Evolutionary conservation across 2,888 invertebrate species (phyloP).

Genomic region (Coenonympha arcania): DNA sequence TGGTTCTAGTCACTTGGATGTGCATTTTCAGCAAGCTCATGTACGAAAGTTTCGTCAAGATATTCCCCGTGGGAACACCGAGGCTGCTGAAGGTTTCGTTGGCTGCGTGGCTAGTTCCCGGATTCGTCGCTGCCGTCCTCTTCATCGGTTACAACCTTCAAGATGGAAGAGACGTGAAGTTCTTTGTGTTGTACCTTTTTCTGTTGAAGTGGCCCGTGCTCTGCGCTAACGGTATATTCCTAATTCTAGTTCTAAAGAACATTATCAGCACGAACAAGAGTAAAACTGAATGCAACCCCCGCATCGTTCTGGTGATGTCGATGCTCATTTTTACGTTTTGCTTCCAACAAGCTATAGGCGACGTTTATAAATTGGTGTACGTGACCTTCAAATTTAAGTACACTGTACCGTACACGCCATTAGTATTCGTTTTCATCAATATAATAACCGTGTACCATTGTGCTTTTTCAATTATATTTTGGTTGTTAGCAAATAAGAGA

Average conservation of each 20-base stretch:
- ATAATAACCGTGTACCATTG: constrained; percentile 49
- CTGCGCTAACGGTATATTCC: constrained; percentile 43
- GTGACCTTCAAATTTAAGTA: constrained; percentile 26
- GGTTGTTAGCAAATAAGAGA: constrained; percentile 57
- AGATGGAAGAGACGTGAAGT: constrained; percentile 23
- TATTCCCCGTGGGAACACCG: constrained; percentile 37
- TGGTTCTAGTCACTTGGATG: constrained; percentile 55
- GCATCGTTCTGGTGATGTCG: constrained; percentile 49
- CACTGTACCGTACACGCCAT: constrained; percentile 22
- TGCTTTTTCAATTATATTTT: constrained; percentile 52
- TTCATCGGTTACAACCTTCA: constrained; percentile 28
- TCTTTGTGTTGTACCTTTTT: constrained; percentile 38
- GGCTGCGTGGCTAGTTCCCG: constrained; percentile 46
- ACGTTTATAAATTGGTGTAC: constrained; percentile 44
- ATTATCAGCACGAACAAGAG: constrained; percentile 42
- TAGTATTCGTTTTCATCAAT: constrained; percentile 27
- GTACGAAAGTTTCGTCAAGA: constrained; percentile 51
- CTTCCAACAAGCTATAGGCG: constrained; percentile 50
- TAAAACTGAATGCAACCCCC: constrained; percentile 37
- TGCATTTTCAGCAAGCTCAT: constrained; percentile 55
- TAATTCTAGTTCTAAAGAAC: constrained; percentile 44
- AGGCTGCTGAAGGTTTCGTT: constrained; percentile 43
- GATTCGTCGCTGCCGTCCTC: constrained; percentile 32
- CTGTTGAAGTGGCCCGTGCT: constrained; percentile 56
- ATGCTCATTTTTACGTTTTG: constrained; percentile 53